Conservation (phyloP, 2,113 vertebrate genomes). For the Ptilonorhynchus violaceus region DNA sequence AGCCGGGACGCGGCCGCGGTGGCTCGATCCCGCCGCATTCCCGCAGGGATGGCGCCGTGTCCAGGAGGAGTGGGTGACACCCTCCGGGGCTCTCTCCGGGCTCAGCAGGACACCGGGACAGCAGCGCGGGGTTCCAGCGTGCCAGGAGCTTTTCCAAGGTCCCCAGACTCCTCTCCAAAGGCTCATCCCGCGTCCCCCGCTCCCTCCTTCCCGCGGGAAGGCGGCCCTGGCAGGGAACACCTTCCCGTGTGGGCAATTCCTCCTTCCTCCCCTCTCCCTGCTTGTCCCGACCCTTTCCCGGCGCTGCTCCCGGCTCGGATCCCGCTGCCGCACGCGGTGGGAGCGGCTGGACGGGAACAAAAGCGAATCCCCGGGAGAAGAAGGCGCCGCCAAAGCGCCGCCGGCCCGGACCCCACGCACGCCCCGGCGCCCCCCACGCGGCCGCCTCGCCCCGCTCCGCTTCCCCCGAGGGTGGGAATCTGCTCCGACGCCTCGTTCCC, state of each 20-base stretch:
- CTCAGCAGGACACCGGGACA: background rate
- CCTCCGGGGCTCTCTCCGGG: background rate
- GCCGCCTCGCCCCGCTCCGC: background rate
- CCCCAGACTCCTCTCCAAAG: background rate
- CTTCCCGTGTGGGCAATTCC: background rate
- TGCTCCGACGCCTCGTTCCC: background rate
- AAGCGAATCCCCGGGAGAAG: background rate
- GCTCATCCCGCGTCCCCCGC: accelerated
- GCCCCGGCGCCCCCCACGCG: background rate
- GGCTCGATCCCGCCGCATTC: accelerated
- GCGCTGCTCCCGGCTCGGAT: background rate
- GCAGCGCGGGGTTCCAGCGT: accelerated
- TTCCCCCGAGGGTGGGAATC: background rate
- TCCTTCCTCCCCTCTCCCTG: background rate
- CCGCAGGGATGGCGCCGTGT: background rate
- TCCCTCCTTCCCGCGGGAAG: background rate
- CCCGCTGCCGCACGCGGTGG: background rate
- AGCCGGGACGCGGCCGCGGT: background rate
- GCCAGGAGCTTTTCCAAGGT: background rate
- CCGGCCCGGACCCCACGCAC: background rate
- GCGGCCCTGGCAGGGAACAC: background rate
- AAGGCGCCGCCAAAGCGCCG: background rate
- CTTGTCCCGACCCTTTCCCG: background rate
- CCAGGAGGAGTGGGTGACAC: background rate
- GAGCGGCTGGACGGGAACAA: background rate